Base-by-base conservation (phyloP, 2,888 invertebrate genomes). In the Dolomedes plantarius region DNA sequence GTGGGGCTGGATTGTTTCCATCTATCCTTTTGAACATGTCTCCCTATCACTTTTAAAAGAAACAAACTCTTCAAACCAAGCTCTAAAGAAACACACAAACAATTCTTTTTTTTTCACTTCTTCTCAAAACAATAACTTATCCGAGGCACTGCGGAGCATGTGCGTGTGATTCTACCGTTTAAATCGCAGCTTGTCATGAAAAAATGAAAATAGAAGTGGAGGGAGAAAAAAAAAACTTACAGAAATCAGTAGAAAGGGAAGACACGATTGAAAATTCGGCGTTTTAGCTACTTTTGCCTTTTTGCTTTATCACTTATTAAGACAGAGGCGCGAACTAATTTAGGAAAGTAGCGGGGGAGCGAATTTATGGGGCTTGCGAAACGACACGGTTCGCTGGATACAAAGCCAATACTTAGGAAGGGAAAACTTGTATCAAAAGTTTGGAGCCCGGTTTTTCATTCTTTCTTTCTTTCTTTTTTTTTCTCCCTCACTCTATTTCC, bases 321-420 rank as follows among this genome's bases (percentile, higher is more conserved):
- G 56, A 56, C 1, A 16, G 46, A 56, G 23, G 23, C 56, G 56
- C 5, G 56, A 56, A 56, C 56, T 56, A n/a, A 56, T 56, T 23
- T 56, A 56, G 56, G 56, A 56, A 23, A 56, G 56, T 56, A 56
- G 56, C 56, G 56, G 23, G 23, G 56, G 23, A 56, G 56, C 19
- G 3, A 56, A 56, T 19, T 56, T 23, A 56, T 56, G 56, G 19
- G 23, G 23, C 23, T 46, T 56, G 3, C 56, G 56, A 56, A 23
- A 56, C 19, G 2, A 23, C 23, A 78, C 64, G 78, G 64, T 56
- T 68, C 41, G 36, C 19, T 71, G 78, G 78, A 71, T 56, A 64
- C 39, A 36, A 64, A 41, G 31, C 31, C 39, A 23, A 62, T 16
- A 16, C 16, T n/a, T 27, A 27, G 50, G 65, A 28, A 11, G 2